Conservation (phyloP, 2,113 vertebrate species). For the Centropristis striata region DNA sequence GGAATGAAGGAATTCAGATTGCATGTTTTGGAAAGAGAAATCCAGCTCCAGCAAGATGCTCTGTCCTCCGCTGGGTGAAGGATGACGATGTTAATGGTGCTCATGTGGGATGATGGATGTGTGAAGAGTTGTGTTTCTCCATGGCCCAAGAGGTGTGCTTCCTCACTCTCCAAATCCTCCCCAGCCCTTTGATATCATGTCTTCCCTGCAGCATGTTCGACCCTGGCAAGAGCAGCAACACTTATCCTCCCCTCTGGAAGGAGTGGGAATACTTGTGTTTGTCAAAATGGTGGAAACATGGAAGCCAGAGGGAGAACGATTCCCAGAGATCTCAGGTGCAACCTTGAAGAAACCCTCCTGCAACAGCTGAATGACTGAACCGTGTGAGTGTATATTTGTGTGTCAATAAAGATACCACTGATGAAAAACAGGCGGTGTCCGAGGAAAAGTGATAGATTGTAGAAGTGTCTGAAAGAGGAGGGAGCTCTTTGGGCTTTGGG, state of each 20-base stretch:
- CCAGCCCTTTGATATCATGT: conserved; percentile 49
- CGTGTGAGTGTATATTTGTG: conserved; percentile 12
- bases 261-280: conserved; percentile 67
- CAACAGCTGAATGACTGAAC: conserved; percentile 9
- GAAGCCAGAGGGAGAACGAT: conserved; percentile 37
- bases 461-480: conserved; percentile 49
- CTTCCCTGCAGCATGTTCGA: conserved; percentile 38
- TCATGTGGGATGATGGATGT: conserved; percentile 66
- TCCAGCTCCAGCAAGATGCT: conserved; percentile 23
- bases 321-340: conserved; percentile 29
- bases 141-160: conserved; percentile 47
- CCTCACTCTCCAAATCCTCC: conserved; percentile 46
- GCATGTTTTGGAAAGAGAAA: conserved; percentile 40
- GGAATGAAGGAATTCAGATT: conserved; percentile 58
- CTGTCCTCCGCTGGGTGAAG: conserved; percentile 31
- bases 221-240: conserved; percentile 42
- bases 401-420: conserved; percentile 41
- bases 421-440: conserved; percentile 51
- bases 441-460: conserved; percentile 51
- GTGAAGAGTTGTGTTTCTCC: conserved; percentile 54
- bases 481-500: conserved; percentile 51
- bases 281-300: conserved; percentile 56
- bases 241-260: conserved; percentile 63
- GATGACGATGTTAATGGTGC: conserved; percentile 44
- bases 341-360: conserved; percentile 31